Evolutionary conservation across 2,888 invertebrate genomes (phyloP), one percentile per base, ranked within the genome.

Genomic region (Zonitis immaculata): DNA sequence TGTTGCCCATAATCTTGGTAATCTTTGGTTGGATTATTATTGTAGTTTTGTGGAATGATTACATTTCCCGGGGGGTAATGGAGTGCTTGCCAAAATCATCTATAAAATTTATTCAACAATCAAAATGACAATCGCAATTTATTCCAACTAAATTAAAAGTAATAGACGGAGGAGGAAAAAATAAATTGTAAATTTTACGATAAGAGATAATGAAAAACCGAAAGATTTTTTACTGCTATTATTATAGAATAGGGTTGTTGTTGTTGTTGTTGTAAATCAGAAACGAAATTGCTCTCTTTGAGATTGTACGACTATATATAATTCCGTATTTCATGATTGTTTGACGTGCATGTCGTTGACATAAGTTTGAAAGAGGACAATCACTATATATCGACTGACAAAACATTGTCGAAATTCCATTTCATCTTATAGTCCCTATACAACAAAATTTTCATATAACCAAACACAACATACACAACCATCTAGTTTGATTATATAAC

Each of bases 271-370:
- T 14, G n/a, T 14, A 32, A 14, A 32, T 32, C 14, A 14, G 7
- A n/a, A 14, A 32, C 12, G 6, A 6, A 6, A 32, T 6, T 14
- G 1, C n/a, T 9, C 18, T 39, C 11, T 39, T 5, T 16, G 11
- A 20, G 11, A 39, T 39, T 39, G 39, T 20, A 4, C 6, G 11
- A 39, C 20, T 39, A 18, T 20, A n/a, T n/a, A 9, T 11, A 39
- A 39, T 11, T 11, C 39, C 3, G 6, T 20, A 39, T 35, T 35
- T 35, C 35, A 35, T 61, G 61, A 63, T 54, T 55, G 64, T 60
- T 62, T 66, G 66, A 65, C 64, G 58, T 64, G 62, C 60, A 51
- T 62, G 66, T 63, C 67, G 68, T 68, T 69, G 69, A 67, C 69
- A 68, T 57, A 39, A 20, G 20, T 39, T n/a, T 20, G 18, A 20